Evolutionary conservation across 2,888 invertebrate genomes (phyloP), one percentile per base, ranked within the genome.

Genomic region (Hydraecia micacea): DNA sequence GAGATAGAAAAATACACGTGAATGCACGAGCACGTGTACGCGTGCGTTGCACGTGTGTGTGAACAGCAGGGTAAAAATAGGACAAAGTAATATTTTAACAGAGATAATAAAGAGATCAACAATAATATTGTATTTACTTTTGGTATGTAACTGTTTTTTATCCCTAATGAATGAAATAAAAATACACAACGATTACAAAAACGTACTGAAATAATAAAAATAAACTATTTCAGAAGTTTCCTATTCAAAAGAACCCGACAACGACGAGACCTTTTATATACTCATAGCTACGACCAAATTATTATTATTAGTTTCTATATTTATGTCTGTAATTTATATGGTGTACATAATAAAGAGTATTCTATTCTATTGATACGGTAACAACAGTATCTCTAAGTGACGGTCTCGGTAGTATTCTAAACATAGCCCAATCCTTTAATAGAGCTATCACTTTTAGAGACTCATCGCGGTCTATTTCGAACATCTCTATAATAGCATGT

Each of bases 361-460:
- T n/a, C n/a, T n/a, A n/a, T n/a, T n/a, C n/a, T n/a, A n/a, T 21
- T 18, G n/a, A 77, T 42, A 32, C 32, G 28, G 36, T 13, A 52
- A 4, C 18, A 11, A 25, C 15, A 2, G 11, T 25, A 32, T 65
- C 18, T 71, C 2, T 52, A 65, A 25, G 7, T 25, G 18, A 18
- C 11, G 28, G 0, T 62, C 18, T 39, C 32, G 18, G 2, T n/a
- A 65, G 28, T 52, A 36, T 62, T 78, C 74, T 85, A 82, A 85
- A 78, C 39, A 73, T 75, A 75, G 58, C 18, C 25, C 82, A 7
- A 58, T 36, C 83, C 86, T 82, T 82, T 74, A 82, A 73, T 82
- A 85, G 71, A 46, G 55, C 28, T 62, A 49, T 70, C 58, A 55
- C 9, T 46, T 67, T 68, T 32, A 77, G 65, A 85, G 11, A n/a